phyloP scores from a whole-genome alignment of 2,113 vertebrate species.

The Fukomys damarensis region DNA sequence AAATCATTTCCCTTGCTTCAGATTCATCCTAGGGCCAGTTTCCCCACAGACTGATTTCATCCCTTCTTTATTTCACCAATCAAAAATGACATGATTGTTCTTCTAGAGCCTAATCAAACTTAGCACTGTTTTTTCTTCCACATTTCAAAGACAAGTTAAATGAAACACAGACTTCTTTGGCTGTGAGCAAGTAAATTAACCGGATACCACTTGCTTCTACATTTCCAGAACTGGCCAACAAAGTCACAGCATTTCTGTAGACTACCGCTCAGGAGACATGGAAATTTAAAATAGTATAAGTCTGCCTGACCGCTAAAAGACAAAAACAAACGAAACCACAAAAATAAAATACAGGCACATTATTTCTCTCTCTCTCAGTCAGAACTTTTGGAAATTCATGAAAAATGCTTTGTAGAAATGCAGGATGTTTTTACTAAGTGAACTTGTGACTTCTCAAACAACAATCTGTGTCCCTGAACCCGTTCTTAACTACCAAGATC shows the following conservation, averaged over 20 bases:
- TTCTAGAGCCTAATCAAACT: neutral
- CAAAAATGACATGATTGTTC: neutral
- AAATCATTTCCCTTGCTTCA: neutral
- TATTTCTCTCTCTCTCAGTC: neutral
- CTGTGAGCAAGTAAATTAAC: neutral
- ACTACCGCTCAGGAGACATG: neutral
- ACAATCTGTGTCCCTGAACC: neutral
- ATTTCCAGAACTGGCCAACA: neutral
- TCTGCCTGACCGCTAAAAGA: neutral
- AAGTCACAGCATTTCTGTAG: neutral
- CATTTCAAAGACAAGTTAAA: slow-evolving; percentile 22
- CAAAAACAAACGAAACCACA: neutral
- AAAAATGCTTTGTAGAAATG: neutral
- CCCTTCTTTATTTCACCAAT: neutral
- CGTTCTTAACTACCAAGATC: neutral
- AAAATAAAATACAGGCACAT: neutral
- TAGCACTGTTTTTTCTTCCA: neutral
- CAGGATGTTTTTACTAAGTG: neutral
- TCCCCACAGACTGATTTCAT: neutral
- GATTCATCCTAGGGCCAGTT: neutral
- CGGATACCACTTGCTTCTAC: neutral
- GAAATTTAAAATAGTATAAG: neutral
- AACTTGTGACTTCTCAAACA: neutral
- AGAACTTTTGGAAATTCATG: neutral
- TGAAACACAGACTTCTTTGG: neutral